Evolutionary conservation across 2,797 vertebrate genomes (phyloP).

Genomic region (Bucorvus abyssinicus): DNA sequence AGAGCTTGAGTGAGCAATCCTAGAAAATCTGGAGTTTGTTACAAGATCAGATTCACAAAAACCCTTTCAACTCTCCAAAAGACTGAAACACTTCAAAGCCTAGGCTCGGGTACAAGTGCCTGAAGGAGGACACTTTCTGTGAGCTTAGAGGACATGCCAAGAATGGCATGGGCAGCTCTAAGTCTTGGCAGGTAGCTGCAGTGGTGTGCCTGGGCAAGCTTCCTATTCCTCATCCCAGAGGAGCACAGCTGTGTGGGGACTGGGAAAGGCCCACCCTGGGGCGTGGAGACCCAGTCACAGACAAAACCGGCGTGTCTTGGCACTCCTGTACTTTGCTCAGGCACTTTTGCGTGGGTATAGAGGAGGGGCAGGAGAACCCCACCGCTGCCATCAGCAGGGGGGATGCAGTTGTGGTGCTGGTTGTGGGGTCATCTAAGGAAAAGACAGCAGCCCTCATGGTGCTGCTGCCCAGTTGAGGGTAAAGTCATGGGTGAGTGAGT

Average conservation of each 20-base stretch:
- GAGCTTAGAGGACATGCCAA: fast-evolving
- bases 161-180: not conserved
- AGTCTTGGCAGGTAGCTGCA: not conserved
- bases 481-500: not conserved
- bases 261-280: not conserved
- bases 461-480: not conserved
- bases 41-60: not conserved
- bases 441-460: not conserved
- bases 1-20: not conserved
- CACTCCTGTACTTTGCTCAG: not conserved
- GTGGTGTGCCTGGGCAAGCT: fast-evolving
- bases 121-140: not conserved
- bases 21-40: not conserved
- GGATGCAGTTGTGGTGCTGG: not conserved
- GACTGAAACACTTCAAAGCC: not conserved
- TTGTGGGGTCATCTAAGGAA: not conserved
- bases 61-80: not conserved
- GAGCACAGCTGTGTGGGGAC: not conserved
- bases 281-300: not conserved
- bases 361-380: not conserved
- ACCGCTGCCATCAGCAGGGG: fast-evolving
- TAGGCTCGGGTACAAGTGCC: fast-evolving
- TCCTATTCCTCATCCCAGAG: not conserved
- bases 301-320: not conserved
- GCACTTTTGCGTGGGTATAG: not conserved